These are phyloP conservation scores for Centruroides vittatus DNA, from an alignment of 1,140 invertebrate species.

Conservation along the genomic window DNA sequence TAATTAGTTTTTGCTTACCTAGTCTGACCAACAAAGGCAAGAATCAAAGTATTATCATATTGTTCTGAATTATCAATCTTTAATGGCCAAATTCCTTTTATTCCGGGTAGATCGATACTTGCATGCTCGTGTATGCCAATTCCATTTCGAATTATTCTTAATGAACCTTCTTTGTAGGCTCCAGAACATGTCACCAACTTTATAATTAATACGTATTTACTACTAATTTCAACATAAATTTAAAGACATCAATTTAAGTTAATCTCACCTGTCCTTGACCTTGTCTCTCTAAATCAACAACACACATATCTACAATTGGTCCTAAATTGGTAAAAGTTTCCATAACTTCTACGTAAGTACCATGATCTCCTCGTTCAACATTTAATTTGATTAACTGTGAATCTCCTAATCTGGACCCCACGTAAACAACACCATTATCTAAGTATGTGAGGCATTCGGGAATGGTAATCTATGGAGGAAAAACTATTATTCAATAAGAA, in stretches of 20 bases:
- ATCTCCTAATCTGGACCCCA: conserved; percentile 91
- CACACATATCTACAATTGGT: conserved; percentile 94
- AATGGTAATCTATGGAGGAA: conserved; percentile 65
- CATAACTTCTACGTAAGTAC: conserved; percentile 83
- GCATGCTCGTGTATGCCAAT: conserved; percentile 97
- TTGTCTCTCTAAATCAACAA: conserved; percentile 89
- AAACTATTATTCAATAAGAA: neutral
- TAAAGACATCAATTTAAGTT: neutral
- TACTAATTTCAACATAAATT: neutral
- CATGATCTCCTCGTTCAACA: conserved; percentile 63
- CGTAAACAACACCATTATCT: conserved; percentile 95
- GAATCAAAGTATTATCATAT: conserved; percentile 74
- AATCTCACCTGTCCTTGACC: conserved; percentile 69
- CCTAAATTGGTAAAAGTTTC: conserved; percentile 95
- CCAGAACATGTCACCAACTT: conserved; percentile 91
- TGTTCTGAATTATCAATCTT: conserved; percentile 48
- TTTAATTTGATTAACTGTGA: conserved; percentile 89
- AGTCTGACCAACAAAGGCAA: conserved; percentile 89
- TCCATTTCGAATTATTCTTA: conserved; percentile 92
- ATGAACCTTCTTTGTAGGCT: conserved; percentile 90
- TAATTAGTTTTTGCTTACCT: conserved; percentile 30
- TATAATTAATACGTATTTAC: conserved; percentile 4
- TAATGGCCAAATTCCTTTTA: conserved; percentile 94
- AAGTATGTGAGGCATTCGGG: conserved; percentile 98
- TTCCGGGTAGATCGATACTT: conserved; percentile 87